These are phyloP conservation scores for Steinernema hermaphroditum DNA, from an alignment of 2,888 invertebrate genomes.

Conservation along the genomic window DNA sequence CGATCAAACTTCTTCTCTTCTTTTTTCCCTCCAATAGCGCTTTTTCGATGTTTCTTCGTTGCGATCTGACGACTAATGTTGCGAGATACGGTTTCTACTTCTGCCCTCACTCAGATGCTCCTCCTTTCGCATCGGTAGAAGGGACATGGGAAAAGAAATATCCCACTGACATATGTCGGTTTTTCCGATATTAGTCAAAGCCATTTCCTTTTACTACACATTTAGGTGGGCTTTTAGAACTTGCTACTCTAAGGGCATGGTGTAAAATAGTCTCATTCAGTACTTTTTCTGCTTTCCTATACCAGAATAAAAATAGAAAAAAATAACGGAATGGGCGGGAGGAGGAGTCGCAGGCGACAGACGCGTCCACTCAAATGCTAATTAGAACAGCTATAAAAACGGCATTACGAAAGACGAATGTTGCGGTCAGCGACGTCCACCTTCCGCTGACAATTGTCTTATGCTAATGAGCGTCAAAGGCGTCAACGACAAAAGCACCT, in stretches of 20 bases:
- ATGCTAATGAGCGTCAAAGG: not conserved
- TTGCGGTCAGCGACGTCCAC: not conserved
- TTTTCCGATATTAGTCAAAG: too few species aligned
- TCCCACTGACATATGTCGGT: too few species aligned
- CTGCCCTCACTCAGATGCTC: too few species aligned
- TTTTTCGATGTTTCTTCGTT: not conserved
- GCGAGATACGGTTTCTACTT: not conserved
- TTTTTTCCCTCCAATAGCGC: not conserved
- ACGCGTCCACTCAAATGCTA: constrained; percentile 16
- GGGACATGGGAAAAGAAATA: too few species aligned
- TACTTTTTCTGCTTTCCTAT: too few species aligned
- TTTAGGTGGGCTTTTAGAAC: too few species aligned
- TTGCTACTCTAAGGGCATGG: too few species aligned
- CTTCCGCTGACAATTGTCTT: not conserved
- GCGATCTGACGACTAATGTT: not conserved
- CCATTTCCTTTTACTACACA: too few species aligned
- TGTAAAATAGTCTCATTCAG: too few species aligned
- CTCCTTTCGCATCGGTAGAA: too few species aligned
- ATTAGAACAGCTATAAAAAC: not conserved
- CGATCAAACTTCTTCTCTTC: constrained; percentile 3
- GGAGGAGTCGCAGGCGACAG: not conserved
- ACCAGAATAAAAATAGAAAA: too few species aligned
- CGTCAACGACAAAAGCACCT: too few species aligned
- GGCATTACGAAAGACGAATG: not conserved
- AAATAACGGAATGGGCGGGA: not conserved